Evolutionary conservation across 2,113 vertebrate species (phyloP).

Genomic region (Melanotaenia duboulayi): DNA sequence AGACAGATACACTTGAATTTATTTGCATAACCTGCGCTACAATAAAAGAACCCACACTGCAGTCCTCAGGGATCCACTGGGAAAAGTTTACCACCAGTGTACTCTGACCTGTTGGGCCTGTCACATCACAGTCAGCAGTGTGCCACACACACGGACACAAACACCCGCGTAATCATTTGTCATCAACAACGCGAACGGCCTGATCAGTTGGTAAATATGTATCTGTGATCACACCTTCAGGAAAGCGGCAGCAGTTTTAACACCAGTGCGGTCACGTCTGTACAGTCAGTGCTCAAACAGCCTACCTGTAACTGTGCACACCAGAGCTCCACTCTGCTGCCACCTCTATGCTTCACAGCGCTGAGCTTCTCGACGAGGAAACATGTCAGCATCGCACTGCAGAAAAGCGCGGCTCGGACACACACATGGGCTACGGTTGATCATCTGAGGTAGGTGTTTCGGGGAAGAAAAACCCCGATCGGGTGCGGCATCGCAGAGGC

Average conservation of each 20-base stretch:
- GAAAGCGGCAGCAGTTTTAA: background rate
- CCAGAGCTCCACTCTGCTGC: constrained; percentile 47
- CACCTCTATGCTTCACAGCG: constrained; percentile 59
- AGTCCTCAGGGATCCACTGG: constrained; percentile 17
- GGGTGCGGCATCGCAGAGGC: constrained; percentile 55
- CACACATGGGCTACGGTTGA: background rate
- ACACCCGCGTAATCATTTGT: background rate
- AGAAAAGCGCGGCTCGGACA: constrained; percentile 10
- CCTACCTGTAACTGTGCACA: constrained; percentile 67
- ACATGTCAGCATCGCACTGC: constrained; percentile 67
- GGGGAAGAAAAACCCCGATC: background rate
- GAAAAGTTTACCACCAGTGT: constrained; percentile 59
- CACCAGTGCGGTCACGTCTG: background rate
- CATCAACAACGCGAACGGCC: background rate
- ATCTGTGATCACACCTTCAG: background rate
- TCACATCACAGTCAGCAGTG: constrained; percentile 29
- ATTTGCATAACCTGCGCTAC: constrained; percentile 25
- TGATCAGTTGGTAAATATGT: background rate
- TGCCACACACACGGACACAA: background rate
- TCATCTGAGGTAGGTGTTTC: constrained; percentile 44
- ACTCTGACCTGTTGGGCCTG: constrained; percentile 76
- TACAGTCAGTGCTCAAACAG: background rate
- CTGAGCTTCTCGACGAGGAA: constrained; percentile 48
- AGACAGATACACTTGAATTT: constrained; percentile 10
- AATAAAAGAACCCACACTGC: constrained; percentile 1